Conservation (phyloP, 2,888 invertebrate genomes). For the Arge pagana region DNA sequence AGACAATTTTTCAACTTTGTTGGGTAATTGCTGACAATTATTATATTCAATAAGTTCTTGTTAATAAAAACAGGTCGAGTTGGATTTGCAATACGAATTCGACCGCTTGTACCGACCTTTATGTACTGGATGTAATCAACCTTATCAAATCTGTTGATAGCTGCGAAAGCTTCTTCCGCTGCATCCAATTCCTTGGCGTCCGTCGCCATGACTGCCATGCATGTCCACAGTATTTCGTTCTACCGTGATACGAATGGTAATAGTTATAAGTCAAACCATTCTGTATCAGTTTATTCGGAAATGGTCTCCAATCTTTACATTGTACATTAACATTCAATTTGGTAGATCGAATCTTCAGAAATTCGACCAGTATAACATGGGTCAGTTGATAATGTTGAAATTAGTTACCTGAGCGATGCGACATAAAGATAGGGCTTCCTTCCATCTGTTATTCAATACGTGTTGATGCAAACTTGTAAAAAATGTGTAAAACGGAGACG, state of each 20-base stretch:
- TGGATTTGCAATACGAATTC: conserved; percentile 20
- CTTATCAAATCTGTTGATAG: conserved; percentile 84
- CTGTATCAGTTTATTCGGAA: too few relatives aligned
- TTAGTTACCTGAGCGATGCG: conserved; percentile 65
- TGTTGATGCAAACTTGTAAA: conserved; percentile 65
- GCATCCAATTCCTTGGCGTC: conserved; percentile 83
- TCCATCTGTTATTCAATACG: conserved; percentile 80
- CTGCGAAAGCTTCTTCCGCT: conserved; percentile 94
- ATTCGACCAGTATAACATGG: conserved; percentile 56
- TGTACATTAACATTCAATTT: conserved; percentile 3
- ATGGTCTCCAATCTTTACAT: background rate
- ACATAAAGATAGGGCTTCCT: conserved; percentile 81
- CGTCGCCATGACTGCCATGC: conserved; percentile 89
- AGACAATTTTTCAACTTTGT: conserved; percentile 66
- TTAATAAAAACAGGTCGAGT: conserved; percentile 20
- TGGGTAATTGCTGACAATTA: conserved; percentile 60
- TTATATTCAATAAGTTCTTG: too few relatives aligned
- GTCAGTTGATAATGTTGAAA: conserved; percentile 14
- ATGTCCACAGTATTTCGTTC: conserved; percentile 85
- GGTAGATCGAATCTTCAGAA: conserved; percentile 35
- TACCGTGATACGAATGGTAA: too few relatives aligned
- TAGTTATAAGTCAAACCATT: too few relatives aligned
- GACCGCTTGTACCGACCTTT: conserved; percentile 62
- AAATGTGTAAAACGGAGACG: conserved; percentile 50
- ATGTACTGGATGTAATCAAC: conserved; percentile 83